phyloP scores from a whole-genome alignment of 2,113 vertebrate species.

The Henicopernis longicauda region DNA sequence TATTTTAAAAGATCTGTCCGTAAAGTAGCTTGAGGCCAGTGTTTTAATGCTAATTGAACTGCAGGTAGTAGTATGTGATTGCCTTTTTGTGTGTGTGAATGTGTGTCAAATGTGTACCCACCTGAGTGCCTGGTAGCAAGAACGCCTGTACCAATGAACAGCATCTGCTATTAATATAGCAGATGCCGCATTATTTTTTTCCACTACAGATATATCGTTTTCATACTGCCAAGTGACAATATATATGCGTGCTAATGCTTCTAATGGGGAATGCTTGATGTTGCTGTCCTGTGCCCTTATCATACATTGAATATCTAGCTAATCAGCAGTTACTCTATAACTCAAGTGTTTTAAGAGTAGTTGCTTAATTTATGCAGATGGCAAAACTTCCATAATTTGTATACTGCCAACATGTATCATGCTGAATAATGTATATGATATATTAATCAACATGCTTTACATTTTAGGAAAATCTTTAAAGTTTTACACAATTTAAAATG shows the following conservation, averaged over 20 bases:
- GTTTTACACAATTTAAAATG: neutral
- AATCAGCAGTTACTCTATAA: neutral
- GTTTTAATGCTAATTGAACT: slow-evolving; percentile 18
- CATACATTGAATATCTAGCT: neutral
- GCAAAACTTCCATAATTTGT: neutral
- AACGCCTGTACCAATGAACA: neutral
- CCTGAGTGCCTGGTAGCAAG: neutral
- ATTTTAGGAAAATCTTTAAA: neutral
- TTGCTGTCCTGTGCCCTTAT: neutral
- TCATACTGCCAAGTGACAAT: neutral
- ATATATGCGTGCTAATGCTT: neutral
- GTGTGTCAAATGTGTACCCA: neutral
- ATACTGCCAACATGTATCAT: neutral
- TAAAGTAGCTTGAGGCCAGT: neutral
- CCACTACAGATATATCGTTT: neutral
- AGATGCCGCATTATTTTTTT: neutral
- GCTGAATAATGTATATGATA: neutral
- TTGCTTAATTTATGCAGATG: neutral
- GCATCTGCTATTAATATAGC: neutral
- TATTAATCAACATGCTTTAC: neutral
- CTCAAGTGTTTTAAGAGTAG: neutral
- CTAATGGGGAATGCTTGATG: neutral
- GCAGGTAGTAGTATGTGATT: neutral
- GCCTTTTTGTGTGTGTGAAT: neutral
- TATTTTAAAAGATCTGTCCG: neutral